Evolutionary conservation across 1,140 invertebrate genomes (phyloP), one percentile per base, ranked within the genome.

Genomic region (Halotydeus destructor): DNA sequence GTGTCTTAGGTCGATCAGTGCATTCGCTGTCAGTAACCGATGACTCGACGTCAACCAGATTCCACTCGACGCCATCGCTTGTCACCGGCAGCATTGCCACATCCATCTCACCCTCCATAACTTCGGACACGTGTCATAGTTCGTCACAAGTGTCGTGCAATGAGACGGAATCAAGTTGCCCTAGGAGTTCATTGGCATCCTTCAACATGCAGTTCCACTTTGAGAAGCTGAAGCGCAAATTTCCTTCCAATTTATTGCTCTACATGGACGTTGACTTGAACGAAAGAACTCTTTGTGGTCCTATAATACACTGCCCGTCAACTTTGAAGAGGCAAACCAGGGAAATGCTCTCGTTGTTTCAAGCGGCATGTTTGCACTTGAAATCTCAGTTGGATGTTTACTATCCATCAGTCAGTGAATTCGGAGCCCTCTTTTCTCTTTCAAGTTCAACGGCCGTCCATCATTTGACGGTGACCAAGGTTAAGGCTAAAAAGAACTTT

Each of bases 251-350:
- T 12, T 16, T 39, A 2, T 1, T 39, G 11, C 30, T 39, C 24
- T 39, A 27, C 19, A 12, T 39, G 19, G 38, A 39, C 24, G 19
- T 39, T 11, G 38, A 39, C 30, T 27, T 27, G 11, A 26, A 39
- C n/a, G 27, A 24, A 2, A 5, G 26, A 27, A 26, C 25, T 18
- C 30, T 26, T 39, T 39, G 5, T 27, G 38, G 12, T 2, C 38
- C 38, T 2, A 19, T 22, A 11, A 3, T 26, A 4, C 11, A 2
- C 21, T 14, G 30, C 11, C n/a, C n/a, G n/a, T n/a, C n/a, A n/a
- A n/a, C n/a, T n/a, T n/a, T n/a, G n/a, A n/a, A n/a, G n/a, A n/a
- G 6, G 6, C 5, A 6, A 5, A 12, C n/a, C 6, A 26, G 8
- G 6, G 3, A 18, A 14, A 18, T 6, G n/a, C 8, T 16, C 19